These are phyloP conservation scores for Gasterosteus nipponicus DNA, from an alignment of 2,113 vertebrate genomes.

Conservation along the genomic window DNA sequence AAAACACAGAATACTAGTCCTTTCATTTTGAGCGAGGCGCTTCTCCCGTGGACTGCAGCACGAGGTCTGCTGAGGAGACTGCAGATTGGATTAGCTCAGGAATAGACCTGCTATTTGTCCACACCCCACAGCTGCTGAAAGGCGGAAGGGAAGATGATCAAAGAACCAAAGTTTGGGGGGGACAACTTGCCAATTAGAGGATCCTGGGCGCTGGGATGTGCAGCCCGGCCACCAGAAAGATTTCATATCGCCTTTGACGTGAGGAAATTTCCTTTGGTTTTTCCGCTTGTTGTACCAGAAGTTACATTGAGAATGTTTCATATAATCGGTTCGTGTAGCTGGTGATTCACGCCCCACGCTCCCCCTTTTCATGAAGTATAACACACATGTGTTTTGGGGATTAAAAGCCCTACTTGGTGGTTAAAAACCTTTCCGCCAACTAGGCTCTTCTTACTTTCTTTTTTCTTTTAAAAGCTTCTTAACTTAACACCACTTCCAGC, in stretches of 20 bases:
- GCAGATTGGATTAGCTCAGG: constrained; percentile 68
- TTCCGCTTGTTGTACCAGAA: constrained; percentile 22
- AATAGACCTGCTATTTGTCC: constrained; percentile 42
- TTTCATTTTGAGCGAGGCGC: constrained; percentile 58
- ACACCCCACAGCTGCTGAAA: constrained; percentile 23
- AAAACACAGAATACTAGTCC: constrained; percentile 58
- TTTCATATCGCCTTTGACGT: neutral
- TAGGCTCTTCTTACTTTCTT: constrained; percentile 6
- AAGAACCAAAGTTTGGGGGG: neutral
- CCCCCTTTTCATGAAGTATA: neutral
- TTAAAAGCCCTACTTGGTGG: neutral
- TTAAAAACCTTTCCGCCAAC: constrained; percentile 19
- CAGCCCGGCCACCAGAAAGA: neutral
- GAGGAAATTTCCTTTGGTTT: constrained; percentile 28
- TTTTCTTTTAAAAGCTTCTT: neutral
- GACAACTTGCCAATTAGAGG: neutral
- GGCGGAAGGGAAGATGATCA: constrained; percentile 4
- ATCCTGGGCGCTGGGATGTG: neutral
- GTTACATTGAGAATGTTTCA: constrained; percentile 10
- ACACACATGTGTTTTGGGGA: too few relatives aligned
- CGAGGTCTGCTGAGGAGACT: constrained; percentile 15
- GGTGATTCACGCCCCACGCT: constrained; percentile 6
- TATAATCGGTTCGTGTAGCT: neutral
- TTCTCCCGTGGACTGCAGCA: constrained; percentile 30
- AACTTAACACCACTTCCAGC: constrained; percentile 21